These are phyloP conservation scores for Vespertilio murinus DNA, from an alignment of 2,797 vertebrate genomes.

Conservation along the genomic window DNA sequence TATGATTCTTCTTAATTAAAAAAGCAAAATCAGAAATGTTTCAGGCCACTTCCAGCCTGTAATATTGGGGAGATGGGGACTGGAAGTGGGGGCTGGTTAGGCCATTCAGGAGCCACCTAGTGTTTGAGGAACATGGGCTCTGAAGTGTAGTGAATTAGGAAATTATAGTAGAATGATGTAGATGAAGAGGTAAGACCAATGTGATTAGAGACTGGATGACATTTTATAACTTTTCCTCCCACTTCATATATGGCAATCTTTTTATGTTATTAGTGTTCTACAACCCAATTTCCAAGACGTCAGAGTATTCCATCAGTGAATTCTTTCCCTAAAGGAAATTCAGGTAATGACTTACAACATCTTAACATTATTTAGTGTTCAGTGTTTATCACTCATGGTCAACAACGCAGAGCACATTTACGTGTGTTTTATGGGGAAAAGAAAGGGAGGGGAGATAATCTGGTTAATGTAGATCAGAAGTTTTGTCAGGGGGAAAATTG, in stretches of 20 bases:
- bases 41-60: not conserved
- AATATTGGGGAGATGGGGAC: not conserved
- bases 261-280: not conserved
- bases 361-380: conserved; percentile 31
- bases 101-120: rapidly evolving
- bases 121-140: not conserved
- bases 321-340: conserved; percentile 24
- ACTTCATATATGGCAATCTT: not conserved
- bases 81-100: no score
- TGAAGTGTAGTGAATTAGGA: not conserved
- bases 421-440: not conserved
- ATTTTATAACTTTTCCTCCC: not conserved
- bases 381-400: not conserved
- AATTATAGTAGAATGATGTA: not conserved
- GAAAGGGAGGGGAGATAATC: not conserved
- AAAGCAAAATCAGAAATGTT: not conserved
- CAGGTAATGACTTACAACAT: conserved; percentile 21
- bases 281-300: not conserved
- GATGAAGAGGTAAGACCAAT: not conserved
- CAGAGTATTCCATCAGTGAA: conserved; percentile 3
- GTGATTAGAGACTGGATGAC: not conserved
- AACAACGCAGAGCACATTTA: not conserved
- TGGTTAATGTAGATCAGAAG: conserved; percentile 38
- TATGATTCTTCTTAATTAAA: not conserved
- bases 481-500: conserved; percentile 35